Evolutionary conservation across 2,113 vertebrate genomes (phyloP).

Genomic region (Shinisaurus crocodilurus): DNA sequence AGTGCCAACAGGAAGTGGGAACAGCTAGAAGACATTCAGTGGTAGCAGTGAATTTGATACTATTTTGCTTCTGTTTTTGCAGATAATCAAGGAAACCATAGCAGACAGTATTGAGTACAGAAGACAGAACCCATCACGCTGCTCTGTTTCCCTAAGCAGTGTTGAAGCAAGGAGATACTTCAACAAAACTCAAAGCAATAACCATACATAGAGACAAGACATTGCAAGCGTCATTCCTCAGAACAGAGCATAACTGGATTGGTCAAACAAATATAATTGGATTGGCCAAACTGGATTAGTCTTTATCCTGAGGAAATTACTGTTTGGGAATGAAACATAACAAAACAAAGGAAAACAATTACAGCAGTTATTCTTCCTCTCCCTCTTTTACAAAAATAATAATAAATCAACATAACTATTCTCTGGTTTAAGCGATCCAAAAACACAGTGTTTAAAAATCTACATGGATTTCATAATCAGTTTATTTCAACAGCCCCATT

Average conservation of each 20-base stretch:
- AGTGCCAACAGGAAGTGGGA: neutral
- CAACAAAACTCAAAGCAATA: constrained; percentile 78
- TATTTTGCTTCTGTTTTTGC: constrained; percentile 21
- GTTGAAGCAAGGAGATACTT: constrained; percentile 87
- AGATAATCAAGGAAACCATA: constrained; percentile 93
- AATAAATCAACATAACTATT: neutral
- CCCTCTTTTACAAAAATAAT: neutral
- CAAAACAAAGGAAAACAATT: rapidly evolving
- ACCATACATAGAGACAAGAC: constrained; percentile 54
- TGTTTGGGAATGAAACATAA: constrained; percentile 2
- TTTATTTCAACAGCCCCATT: neutral
- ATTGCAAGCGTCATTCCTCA: rapidly evolving
- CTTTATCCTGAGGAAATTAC: neutral
- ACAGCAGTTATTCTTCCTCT: neutral
- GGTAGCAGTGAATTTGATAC: neutral
- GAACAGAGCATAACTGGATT: constrained; percentile 41
- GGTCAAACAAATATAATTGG: constrained; percentile 38
- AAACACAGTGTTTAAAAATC: neutral
- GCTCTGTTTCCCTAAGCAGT: constrained; percentile 83
- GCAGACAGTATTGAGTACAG: constrained; percentile 87
- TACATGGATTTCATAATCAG: neutral
- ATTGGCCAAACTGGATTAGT: constrained; percentile 11
- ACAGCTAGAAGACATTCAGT: neutral
- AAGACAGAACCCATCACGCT: constrained; percentile 85
- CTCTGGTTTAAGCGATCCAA: neutral